These are phyloP conservation scores for Siniperca knerii DNA, from an alignment of 2,113 vertebrate species.

Conservation along the genomic window DNA sequence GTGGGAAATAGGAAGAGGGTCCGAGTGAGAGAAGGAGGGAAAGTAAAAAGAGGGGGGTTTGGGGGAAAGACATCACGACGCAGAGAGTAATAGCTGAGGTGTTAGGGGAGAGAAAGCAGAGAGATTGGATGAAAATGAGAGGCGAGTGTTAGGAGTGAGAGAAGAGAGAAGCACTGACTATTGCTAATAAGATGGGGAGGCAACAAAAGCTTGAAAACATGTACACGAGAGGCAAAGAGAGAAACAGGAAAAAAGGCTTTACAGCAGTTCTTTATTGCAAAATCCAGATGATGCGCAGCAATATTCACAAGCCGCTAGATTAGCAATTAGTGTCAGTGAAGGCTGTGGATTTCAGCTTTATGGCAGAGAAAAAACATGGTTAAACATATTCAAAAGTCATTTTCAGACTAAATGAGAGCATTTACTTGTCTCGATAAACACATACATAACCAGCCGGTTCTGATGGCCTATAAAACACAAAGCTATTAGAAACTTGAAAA, in stretches of 20 bases:
- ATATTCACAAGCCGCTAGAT: constrained; percentile 58
- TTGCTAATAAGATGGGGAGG: constrained; percentile 58
- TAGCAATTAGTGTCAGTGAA: constrained; percentile 62
- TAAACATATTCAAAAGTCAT: constrained; percentile 54
- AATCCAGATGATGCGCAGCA: constrained; percentile 59
- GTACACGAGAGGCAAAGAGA: constrained; percentile 11
- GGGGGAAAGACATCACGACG: not conserved
- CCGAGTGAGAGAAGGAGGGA: constrained; percentile 14
- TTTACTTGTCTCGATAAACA: constrained; percentile 41
- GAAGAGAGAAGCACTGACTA: constrained; percentile 36
- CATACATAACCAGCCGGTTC: constrained; percentile 1
- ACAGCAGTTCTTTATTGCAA: constrained; percentile 55
- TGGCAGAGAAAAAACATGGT: constrained; percentile 32
- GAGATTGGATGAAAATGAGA: constrained; percentile 58
- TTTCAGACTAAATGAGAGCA: constrained; percentile 36
- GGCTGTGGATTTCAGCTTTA: constrained; percentile 51
- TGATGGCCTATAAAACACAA: constrained; percentile 35
- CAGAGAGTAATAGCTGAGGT: constrained; percentile 39
- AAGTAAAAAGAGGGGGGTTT: not conserved
- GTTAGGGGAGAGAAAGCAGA: constrained; percentile 27
- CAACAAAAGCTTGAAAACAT: constrained; percentile 44
- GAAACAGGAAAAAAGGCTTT: constrained; percentile 53
- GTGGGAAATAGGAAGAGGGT: constrained; percentile 11
- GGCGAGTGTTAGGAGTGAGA: constrained; percentile 24
- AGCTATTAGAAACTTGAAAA: constrained; percentile 24